Base-by-base conservation (phyloP, 2,888 invertebrate genomes). In the Pollenia griseotomentosa region DNA sequence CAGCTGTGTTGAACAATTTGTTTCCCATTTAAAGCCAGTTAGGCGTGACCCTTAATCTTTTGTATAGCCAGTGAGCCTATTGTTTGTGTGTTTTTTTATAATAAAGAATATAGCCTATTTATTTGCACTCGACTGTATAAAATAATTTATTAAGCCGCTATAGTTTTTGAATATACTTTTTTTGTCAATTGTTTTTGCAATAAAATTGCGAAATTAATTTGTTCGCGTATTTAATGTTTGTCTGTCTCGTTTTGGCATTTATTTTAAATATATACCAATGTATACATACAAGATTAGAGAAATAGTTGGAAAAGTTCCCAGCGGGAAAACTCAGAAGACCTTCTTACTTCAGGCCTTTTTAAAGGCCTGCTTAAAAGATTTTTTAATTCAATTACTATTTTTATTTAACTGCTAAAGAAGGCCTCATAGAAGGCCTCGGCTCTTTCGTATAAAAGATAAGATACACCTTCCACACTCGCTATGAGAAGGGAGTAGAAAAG, bases 181-280 rank as follows among this genome's bases (percentile, higher is more conserved):
- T 19, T 46, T 46, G 12, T 12, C 23, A 33, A 44, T 63, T 44
- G 70, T 70, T 14, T 33, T 70, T 44, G 19, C 16, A 16, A 1
- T 33, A 53, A 70, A 51, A 51, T 33, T 70, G 42, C 40, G n/a
- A 70, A 51, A 51, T 51, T 70, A 70, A 70, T 70, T 70, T 70
- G 70, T 70, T 70, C 40, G 53, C 40, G 16, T 40, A 70, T 70
- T 65, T 53, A 40, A 51, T 51, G n/a, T 53, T 53, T 51, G 40
- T 53, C 51, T 53, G 53, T 55, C 6, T 33, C 33, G 33, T 33
- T 33, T 55, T 16, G 40, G 71, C n/a, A 42, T 71, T 71, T 55
- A 42, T 71, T 71, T 55, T 71, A 16, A 71, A 71, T 71, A 53
- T 55, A 16, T 16, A 33, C 6, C 4, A 0, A 33, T 33, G 6